Conservation (phyloP, 1,140 invertebrate genomes). For the Antheraea pernyi region DNA sequence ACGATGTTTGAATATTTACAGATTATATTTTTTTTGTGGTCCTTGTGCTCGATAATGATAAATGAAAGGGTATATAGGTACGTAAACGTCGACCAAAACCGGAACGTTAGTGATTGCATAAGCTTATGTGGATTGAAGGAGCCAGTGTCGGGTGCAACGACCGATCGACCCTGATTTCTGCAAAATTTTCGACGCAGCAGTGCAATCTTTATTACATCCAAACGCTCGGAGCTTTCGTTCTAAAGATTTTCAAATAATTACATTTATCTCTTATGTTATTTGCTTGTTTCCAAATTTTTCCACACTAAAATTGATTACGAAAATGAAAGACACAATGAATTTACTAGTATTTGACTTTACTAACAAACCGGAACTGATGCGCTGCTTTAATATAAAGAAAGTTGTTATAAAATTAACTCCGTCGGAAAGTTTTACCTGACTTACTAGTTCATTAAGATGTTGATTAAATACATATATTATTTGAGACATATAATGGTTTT, state of each 20-base stretch:
- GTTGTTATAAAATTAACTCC: background rate
- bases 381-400: background rate
- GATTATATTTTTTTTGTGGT: slow-evolving; percentile 19
- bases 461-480: background rate
- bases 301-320: too few relatives aligned
- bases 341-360: background rate
- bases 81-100: slow-evolving; percentile 44
- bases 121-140: slow-evolving; percentile 47
- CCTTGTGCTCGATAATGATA: slow-evolving; percentile 29
- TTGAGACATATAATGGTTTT: too few relatives aligned
- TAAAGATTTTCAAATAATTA: background rate
- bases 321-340: background rate
- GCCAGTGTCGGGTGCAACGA: slow-evolving; percentile 49
- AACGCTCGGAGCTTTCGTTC: background rate
- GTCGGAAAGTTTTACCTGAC: background rate
- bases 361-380: background rate
- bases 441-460: background rate
- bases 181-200: slow-evolving; percentile 20
- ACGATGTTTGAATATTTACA: slow-evolving; percentile 12
- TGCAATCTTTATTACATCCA: slow-evolving; percentile 2
- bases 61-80: slow-evolving; percentile 35
- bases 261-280: too few relatives aligned
- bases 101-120: slow-evolving; percentile 56
- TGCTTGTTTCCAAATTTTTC: too few relatives aligned
- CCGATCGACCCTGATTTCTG: slow-evolving; percentile 49